Evolutionary conservation across 1,140 invertebrate species (phyloP).

Genomic region (Chlorops oryzae): DNA sequence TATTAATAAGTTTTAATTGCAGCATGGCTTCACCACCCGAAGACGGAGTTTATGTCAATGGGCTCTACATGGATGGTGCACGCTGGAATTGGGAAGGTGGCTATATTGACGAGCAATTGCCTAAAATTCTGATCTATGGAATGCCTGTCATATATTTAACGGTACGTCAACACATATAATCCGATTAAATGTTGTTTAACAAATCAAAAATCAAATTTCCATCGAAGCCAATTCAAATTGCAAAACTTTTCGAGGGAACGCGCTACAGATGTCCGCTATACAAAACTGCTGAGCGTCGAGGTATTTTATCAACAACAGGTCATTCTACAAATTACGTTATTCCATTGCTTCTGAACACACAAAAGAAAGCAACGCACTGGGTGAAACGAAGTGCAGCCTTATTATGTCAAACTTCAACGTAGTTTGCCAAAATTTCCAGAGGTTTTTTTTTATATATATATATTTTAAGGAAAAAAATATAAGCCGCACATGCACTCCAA

Average conservation of each 20-base stretch:
- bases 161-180: too few species aligned
- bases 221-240: constrained; percentile 54
- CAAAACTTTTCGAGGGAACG: constrained; percentile 52
- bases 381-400: constrained; percentile 81
- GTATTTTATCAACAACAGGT: constrained; percentile 78
- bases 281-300: constrained; percentile 78
- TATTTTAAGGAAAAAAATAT: too few species aligned
- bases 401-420: constrained; percentile 78
- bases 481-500: too few species aligned
- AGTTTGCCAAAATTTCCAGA: too few species aligned
- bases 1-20: constrained; percentile 13
- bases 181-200: neutral
- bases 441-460: too few species aligned
- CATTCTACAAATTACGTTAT: constrained; percentile 90
- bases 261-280: constrained; percentile 80
- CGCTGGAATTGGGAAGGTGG: constrained; percentile 64
- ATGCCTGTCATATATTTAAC: constrained; percentile 74
- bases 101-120: constrained; percentile 66
- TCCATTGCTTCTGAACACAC: constrained; percentile 67
- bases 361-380: constrained; percentile 70
- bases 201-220: too few species aligned
- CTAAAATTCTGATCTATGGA: constrained; percentile 73
- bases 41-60: constrained; percentile 77
- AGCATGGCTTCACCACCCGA: constrained; percentile 48
- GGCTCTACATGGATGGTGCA: constrained; percentile 78